Percentiles rank a stretch among this genome's conserved stretches.
phyloP scores from a whole-genome alignment of 2,888 invertebrate species.

The Caenorhabditis angaria region DNA sequence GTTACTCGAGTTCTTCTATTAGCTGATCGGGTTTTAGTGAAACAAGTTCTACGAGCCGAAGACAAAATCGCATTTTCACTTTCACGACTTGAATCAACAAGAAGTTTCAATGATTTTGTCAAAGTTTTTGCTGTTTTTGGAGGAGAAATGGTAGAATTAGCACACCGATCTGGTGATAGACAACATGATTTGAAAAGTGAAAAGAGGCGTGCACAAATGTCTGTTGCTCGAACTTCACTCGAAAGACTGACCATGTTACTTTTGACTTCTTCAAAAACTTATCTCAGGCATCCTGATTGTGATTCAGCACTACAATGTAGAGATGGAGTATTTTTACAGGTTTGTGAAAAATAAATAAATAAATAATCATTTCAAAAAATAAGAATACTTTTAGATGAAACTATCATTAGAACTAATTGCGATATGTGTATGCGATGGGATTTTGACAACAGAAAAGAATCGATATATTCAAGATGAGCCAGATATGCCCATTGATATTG shows the following conservation, averaged over 20 bases:
- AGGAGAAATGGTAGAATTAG: conserved; percentile 96
- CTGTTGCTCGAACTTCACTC: conserved; percentile 87
- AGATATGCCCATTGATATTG: conserved; percentile 73
- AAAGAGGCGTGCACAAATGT: conserved; percentile 92
- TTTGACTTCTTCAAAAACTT: conserved; percentile 94
- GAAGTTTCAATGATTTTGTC: conserved; percentile 87
- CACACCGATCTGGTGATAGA: conserved; percentile 86
- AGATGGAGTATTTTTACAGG: conserved; percentile 89
- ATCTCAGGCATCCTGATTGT: conserved; percentile 92
- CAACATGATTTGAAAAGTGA: conserved; percentile 82
- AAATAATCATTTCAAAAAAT: conserved; percentile 2
- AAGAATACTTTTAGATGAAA: conserved; percentile 78
- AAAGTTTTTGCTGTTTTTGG: conserved; percentile 98
- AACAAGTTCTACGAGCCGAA: conserved; percentile 91
- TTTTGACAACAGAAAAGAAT: conserved; percentile 75
- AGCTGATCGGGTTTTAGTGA: conserved; percentile 96
- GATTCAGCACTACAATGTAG: conserved; percentile 91
- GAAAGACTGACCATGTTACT: conserved; percentile 86
- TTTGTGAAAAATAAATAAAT: conserved; percentile 10
- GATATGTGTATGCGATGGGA: conserved; percentile 95
- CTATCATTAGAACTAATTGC: conserved; percentile 96
- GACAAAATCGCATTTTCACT: conserved; percentile 80
- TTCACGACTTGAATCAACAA: conserved; percentile 75
- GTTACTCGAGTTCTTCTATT: conserved; percentile 93
- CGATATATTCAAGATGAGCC: conserved; percentile 56